phyloP scores from a whole-genome alignment of 2,113 vertebrate species.

The Rallus limicola region DNA sequence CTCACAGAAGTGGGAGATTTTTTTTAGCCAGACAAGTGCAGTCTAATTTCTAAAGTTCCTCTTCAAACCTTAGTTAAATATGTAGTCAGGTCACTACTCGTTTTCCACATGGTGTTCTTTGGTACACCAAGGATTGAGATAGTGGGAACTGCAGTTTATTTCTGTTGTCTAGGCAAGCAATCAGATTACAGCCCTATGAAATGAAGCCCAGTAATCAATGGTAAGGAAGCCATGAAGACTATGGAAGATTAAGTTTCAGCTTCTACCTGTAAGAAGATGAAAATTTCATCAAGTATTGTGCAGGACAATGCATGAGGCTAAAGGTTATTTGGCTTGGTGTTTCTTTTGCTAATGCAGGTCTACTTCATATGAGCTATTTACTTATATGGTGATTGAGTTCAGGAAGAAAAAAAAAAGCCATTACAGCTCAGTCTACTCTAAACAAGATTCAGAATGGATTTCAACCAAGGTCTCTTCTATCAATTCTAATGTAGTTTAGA shows the following conservation, averaged over 20 bases:
- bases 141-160: neutral
- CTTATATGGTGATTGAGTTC: neutral
- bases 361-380: neutral
- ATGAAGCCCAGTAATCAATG: neutral
- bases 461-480: neutral
- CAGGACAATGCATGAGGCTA: neutral
- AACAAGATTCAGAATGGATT: neutral
- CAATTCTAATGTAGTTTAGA: neutral
- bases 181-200: neutral
- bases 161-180: neutral
- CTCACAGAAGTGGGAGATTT: neutral
- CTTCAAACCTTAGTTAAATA: neutral
- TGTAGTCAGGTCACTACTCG: neutral
- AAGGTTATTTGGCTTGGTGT: neutral
- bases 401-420: neutral
- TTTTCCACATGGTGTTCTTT: neutral
- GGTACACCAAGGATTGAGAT: neutral
- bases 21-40: neutral
- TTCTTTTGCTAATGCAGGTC: neutral
- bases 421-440: neutral
- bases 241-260: neutral
- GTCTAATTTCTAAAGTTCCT: neutral
- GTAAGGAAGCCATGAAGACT: neutral
- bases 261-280: neutral
- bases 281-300: neutral